Base-by-base conservation (phyloP, 2,797 vertebrate species). In the Spizella passerina region DNA sequence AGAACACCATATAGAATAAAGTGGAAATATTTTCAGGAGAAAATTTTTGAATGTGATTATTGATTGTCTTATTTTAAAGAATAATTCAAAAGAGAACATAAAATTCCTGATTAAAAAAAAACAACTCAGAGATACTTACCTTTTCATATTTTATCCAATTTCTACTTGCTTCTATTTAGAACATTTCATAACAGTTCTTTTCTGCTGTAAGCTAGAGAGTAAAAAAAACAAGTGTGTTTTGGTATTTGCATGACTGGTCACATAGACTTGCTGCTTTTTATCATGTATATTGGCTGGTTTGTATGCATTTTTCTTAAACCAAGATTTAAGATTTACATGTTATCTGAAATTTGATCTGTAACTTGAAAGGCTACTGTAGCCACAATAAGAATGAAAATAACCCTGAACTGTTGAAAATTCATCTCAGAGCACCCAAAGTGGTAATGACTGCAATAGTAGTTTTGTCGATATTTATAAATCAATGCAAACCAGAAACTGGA, bases 381-480 rank as follows among this genome's bases (percentile, higher is more conserved):
- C 78, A 88, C 72, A 89, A 69, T 94, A 90, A 69, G 86, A 93
- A 90, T 89, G 76, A 95, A 87, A 82, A 79, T 95, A 95, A 87
- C 81, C 81, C 91, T 72, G 11, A 87, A 76, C 91, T 88, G 81
- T 63, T 92, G 92, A 93, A 96, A 95, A 95, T 94, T 96, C 93
- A 92, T 46, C 87, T 96, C 8, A 3, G 53, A 73, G 94, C 80
- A 88, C 76, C 55, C 57, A 59, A 92, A 95, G 88, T 82, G 78
- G 94, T 92, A 94, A 96, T 81, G 94, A 96, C 91, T 95, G 86
- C 85, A 75, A 78, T 95, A 80, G 84, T 84, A 84, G 88, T 93
- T 96, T 97, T 94, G 90, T 96, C 81, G 46, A 61, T 96, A 94
- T 97, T 75, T 69, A 83, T 96, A 95, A 96, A 92, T 96, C 90